Evolutionary conservation across 2,888 invertebrate species (phyloP).

Genomic region (Hydropsyche betteni): DNA sequence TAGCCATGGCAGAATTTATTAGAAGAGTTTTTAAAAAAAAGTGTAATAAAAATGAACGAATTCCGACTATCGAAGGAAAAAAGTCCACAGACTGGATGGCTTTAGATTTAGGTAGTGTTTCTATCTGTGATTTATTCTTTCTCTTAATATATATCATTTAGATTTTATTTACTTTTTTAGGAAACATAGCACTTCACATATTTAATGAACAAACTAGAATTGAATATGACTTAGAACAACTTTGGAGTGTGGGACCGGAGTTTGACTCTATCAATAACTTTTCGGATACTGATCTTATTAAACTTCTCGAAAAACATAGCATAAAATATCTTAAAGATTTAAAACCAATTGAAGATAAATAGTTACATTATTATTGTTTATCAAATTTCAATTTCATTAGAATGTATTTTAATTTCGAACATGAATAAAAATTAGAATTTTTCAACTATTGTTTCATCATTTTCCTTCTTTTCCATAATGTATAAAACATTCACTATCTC

Average conservation of each 20-base stretch:
- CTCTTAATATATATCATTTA: constrained; percentile 1
- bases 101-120: constrained; percentile 79
- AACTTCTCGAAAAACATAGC: constrained; percentile 75
- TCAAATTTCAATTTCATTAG: not conserved
- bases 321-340: constrained; percentile 68
- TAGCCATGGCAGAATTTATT: constrained; percentile 78
- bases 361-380: not conserved
- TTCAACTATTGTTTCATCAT: no score
- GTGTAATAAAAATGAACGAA: constrained; percentile 67
- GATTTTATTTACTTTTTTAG: constrained; percentile 62
- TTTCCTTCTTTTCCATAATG: no score
- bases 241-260: constrained; percentile 88
- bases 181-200: constrained; percentile 91
- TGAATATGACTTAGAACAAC: constrained; percentile 85
- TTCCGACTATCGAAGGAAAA: constrained; percentile 83
- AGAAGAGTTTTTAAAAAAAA: constrained; percentile 81
- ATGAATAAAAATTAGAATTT: no score
- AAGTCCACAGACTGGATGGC: constrained; percentile 86
- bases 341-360: constrained; percentile 63
- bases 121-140: not conserved
- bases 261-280: constrained; percentile 77
- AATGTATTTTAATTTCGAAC: no score
- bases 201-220: constrained; percentile 76
- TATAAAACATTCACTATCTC: no score
- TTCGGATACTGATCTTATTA: constrained; percentile 67